phyloP scores from a whole-genome alignment of 2,797 vertebrate species.

The Muscicapa comitata region DNA sequence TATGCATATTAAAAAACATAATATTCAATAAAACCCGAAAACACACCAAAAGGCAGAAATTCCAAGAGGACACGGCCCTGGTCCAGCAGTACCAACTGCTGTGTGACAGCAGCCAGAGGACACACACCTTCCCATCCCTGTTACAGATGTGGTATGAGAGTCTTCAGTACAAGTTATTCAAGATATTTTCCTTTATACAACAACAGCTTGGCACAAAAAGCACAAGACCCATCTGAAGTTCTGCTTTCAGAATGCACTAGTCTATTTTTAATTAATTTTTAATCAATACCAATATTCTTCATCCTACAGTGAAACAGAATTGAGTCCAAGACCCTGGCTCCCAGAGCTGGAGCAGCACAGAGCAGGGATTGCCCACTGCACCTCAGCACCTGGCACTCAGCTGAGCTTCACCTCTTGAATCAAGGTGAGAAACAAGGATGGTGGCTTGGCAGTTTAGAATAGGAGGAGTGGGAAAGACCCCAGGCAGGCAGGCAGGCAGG shows the following conservation, averaged over 20 bases:
- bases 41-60: neutral
- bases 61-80: neutral
- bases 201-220: neutral
- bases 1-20: neutral
- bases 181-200: neutral
- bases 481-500: neutral
- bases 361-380: neutral
- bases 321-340: neutral
- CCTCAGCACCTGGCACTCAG: neutral
- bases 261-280: neutral
- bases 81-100: neutral
- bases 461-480: neutral
- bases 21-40: neutral
- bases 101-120: neutral
- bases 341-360: neutral
- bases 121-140: neutral
- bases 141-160: rapidly evolving
- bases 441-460: neutral
- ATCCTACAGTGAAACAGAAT: neutral
- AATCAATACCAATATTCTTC: neutral
- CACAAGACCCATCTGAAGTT: neutral
- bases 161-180: neutral
- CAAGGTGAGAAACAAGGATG: rapidly evolving
- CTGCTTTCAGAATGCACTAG: neutral
- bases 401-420: neutral